Conservation (phyloP, 2,113 vertebrate species). For the Phyllostomus discolor region DNA sequence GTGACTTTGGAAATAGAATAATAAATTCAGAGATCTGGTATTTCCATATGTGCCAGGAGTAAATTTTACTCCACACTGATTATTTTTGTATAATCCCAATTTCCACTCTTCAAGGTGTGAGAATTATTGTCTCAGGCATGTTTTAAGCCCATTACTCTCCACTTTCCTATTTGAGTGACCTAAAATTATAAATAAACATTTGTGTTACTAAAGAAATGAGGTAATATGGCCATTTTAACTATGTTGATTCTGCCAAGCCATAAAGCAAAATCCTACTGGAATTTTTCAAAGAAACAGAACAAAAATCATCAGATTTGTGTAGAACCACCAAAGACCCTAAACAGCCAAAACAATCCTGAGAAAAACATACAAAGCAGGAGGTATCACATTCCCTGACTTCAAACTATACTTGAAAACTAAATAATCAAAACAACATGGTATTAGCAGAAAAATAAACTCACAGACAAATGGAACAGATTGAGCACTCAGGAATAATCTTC, state of each 20-base stretch:
- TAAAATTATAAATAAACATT: neutral
- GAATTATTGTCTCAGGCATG: neutral
- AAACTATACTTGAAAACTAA: neutral
- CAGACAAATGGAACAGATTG: neutral
- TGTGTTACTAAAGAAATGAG: neutral
- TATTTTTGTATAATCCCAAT: neutral
- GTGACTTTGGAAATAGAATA: neutral
- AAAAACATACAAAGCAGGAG: neutral
- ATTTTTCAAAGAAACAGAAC: neutral
- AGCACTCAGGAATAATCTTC: neutral
- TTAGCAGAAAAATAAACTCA: neutral
- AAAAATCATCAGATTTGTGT: neutral
- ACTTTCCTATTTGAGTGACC: neutral
- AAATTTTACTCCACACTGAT: neutral
- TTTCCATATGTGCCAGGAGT: neutral
- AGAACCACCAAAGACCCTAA: neutral
- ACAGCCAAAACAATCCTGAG: neutral
- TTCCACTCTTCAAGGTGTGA: neutral
- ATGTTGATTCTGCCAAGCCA: neutral
- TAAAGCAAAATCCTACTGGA: neutral
- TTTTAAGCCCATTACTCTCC: neutral
- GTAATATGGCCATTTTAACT: neutral
- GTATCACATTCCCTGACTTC: neutral
- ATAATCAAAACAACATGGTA: neutral
- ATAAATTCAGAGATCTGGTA: neutral